Base-by-base conservation (phyloP, 2,113 vertebrate species). In the Cettia cetti region DNA sequence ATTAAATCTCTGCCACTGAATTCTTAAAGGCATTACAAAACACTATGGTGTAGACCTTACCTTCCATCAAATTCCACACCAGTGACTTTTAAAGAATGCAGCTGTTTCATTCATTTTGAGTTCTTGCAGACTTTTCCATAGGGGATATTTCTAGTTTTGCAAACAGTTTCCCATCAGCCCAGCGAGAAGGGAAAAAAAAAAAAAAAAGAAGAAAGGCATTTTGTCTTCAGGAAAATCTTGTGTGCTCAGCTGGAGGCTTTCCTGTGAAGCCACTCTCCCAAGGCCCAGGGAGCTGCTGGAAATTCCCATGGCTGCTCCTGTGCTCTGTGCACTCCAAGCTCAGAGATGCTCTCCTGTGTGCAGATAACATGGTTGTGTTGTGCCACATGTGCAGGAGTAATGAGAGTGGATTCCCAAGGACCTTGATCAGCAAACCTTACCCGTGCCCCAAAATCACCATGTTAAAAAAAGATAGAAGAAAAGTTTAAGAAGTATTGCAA, bases 11-110 rank as follows among this genome's bases (percentile, higher is more conserved):
- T 94, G 85, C 88, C 86, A 92, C 90, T 0, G 0, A 81, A 84
- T 92, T 93, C 88, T 93, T 95, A 66, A 83, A 90, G 75, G 82
- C 69, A 71, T 93, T 88, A 83, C 57, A 91, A 92, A 90, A 53
- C 66, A 35, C 82, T 52, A 0, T 40, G 81, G 50, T 89, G 65
- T 59, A 86, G 87, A 90, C 91, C 92, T 86, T 89, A 75, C 90
- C 86, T 97, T 93, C 92, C 76, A 90, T 94, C 88, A 83, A 80
- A 95, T 93, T 96, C 90, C 76, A 83, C 90, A 90, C 79, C 79
- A 86, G 80, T 78, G 86, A 91, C 83, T 96, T 94, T 88, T 97
- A 91, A 94, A 92, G 85, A 93, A 94, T 86, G 89, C 89, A 94
- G 89, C 91, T 94, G 76, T 89, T 94, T 54, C 68, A 18, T 75